A percentile compares a stretch with the other conserved stretches of the same genome.
These are phyloP conservation scores for Arion vulgaris DNA, from an alignment of 1,140 invertebrate species.

Conservation along the genomic window DNA sequence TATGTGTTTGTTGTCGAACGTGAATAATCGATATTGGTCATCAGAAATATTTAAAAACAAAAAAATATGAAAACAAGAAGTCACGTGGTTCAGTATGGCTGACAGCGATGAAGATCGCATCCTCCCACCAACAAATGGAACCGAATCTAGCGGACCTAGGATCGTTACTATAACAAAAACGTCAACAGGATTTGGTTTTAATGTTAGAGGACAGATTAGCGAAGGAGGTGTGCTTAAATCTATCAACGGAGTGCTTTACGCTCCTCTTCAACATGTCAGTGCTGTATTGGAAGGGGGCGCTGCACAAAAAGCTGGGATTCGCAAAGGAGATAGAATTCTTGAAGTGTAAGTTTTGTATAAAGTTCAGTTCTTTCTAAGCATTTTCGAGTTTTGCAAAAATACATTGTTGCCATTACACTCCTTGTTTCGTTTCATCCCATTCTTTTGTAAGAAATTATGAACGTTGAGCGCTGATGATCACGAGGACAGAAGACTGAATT, in stretches of 20 bases:
- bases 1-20: too few relatives aligned
- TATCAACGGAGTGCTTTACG: slow-evolving; percentile 96
- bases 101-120: slow-evolving; percentile 69
- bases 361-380: too few relatives aligned
- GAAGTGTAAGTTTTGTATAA: slow-evolving; percentile 91
- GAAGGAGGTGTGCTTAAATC: slow-evolving; percentile 98
- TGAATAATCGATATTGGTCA: too few relatives aligned
- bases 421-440: too few relatives aligned
- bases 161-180: slow-evolving; percentile 96
- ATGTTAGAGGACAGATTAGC: slow-evolving; percentile 98
- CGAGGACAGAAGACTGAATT: too few relatives aligned
- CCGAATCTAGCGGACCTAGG: slow-evolving; percentile 75
- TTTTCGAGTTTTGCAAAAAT: too few relatives aligned
- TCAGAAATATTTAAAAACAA: slow-evolving; percentile 8
- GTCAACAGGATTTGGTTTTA: slow-evolving; percentile 99
- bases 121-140: slow-evolving; percentile 58
- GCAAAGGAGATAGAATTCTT: slow-evolving; percentile 97
- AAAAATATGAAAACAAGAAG: slow-evolving; percentile 26
- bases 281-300: slow-evolving; percentile 96
- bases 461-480: too few relatives aligned
- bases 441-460: too few relatives aligned
- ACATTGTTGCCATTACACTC: too few relatives aligned
- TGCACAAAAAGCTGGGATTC: slow-evolving; percentile 96
- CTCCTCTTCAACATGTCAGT: slow-evolving; percentile 98
- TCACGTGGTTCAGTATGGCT: slow-evolving; percentile 70